phyloP scores from a whole-genome alignment of 1,140 invertebrate genomes.

The Stenopsyche tienmushanensis region DNA sequence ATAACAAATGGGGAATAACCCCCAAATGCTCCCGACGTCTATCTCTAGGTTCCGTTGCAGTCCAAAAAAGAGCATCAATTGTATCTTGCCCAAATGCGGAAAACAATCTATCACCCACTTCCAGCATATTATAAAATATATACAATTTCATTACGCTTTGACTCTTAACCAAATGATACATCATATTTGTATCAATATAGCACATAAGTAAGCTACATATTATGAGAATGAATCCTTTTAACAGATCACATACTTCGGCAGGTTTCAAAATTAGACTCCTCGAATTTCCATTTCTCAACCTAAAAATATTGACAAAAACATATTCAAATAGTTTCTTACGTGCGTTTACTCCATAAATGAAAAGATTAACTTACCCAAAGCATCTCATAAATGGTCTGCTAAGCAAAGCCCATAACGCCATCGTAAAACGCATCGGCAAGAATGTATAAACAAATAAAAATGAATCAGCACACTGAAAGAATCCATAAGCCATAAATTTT shows the following conservation, averaged over 20 bases:
- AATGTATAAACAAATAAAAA: constrained; percentile 98
- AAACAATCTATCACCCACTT: constrained; percentile 93
- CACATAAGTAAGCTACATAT: constrained; percentile 81
- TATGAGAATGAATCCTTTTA: constrained; percentile 90
- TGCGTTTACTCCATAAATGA: neutral
- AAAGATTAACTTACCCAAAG: constrained; percentile 62
- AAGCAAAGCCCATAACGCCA: constrained; percentile 80
- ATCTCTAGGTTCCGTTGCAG: constrained; percentile 88
- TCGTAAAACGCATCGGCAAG: constrained; percentile 86
- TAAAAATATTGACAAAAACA: constrained; percentile 9
- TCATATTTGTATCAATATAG: constrained; percentile 95
- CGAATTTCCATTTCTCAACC: constrained; percentile 30
- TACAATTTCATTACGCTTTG: constrained; percentile 99
- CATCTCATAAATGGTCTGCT: constrained; percentile 69
- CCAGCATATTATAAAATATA: constrained; percentile 99
- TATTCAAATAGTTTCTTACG: neutral
- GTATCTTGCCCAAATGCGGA: constrained; percentile 98
- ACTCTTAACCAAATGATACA: constrained; percentile 98
- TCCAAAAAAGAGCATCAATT: constrained; percentile 96
- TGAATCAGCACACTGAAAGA: constrained; percentile 96
- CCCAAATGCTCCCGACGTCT: constrained; percentile 83
- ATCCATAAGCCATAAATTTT: constrained; percentile 94
- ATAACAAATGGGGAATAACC: constrained; percentile 82
- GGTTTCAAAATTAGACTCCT: constrained; percentile 63
- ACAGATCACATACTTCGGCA: constrained; percentile 93